Evolutionary conservation across 2,797 vertebrate genomes (phyloP).

Genomic region (Phoeniculus purpureus): DNA sequence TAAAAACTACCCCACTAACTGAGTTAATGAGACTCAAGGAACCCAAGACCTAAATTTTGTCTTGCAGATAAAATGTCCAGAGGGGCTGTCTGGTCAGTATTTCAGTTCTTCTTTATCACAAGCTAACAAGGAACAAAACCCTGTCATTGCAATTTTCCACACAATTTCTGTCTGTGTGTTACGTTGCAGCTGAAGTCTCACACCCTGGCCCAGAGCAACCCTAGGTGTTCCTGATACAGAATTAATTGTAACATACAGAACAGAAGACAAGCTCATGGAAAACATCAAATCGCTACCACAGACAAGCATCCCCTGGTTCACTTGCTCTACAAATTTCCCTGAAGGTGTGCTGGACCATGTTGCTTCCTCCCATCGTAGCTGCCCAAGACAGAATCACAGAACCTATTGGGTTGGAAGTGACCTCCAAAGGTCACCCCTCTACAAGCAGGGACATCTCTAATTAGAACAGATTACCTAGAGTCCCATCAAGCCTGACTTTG

Average conservation of each 20-base stretch:
- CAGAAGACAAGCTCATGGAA: background rate
- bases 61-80: background rate
- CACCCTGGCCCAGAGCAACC: background rate
- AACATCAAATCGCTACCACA: background rate
- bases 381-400: background rate
- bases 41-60: background rate
- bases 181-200: background rate
- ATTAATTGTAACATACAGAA: background rate
- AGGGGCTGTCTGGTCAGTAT: background rate
- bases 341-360: no score
- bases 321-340: background rate
- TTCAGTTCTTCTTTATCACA: background rate
- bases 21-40: background rate
- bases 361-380: accelerated
- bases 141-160: background rate
- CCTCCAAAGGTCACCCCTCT: no score
- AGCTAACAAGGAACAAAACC: conserved; percentile 5
- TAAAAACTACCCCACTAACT: background rate
- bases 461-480: no score
- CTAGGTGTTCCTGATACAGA: conserved; percentile 21
- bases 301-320: background rate
- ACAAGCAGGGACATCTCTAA: no score
- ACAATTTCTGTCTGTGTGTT: background rate
- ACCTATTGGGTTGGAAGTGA: no score
- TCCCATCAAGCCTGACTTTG: no score